Evolutionary conservation across 2,888 invertebrate species (phyloP), one percentile per base, ranked within the genome.

Genomic region (Coremacera marginata): DNA sequence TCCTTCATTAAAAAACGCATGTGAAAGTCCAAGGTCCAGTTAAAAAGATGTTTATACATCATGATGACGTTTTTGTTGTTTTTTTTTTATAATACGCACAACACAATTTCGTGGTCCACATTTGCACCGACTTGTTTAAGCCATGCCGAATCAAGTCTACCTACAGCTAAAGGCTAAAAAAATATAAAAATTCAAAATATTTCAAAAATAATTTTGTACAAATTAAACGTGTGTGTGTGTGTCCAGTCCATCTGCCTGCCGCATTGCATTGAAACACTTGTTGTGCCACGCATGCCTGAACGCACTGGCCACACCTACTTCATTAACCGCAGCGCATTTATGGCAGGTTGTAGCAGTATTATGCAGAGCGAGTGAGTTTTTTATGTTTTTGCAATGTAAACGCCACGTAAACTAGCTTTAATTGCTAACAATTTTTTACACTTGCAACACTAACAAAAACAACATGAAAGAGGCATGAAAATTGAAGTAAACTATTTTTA

Each of bases 1-100:
- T 31, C 70, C 22, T 31, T 16, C 70, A 16, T 55, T 34, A 31
- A 70, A 70, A 37, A 73, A 63, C 63, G 63, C 74, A 65, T 74
- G 74, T 37, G 74, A 74, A 65, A 74, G 73, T 74, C 65, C 74
- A 74, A 74, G 65, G 65, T 74, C 65, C 73, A 49, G n/a, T 44
- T 37, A 44, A 44, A 44, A 44, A 11, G 44, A 11, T 44, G 44
- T 7, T 44, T 44, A 44, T 11, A 7, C 44, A 44, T 44, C 7
- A 44, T 11, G n/a, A 8, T 19, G 31, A 11, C 31, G 51, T 4
- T 49, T 25, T 25, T 27, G 62, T 62, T 62, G 27, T 62, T 62
- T 62, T 55, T 7, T 5, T 19, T 55, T 55, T 22, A 1, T 19
- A n/a, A 1, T 19, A 22, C 65, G n/a, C 37, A 11, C n/a, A 31